Evolutionary conservation across 2,797 vertebrate genomes (phyloP).

Genomic region (Pseudocheirus occidentalis): DNA sequence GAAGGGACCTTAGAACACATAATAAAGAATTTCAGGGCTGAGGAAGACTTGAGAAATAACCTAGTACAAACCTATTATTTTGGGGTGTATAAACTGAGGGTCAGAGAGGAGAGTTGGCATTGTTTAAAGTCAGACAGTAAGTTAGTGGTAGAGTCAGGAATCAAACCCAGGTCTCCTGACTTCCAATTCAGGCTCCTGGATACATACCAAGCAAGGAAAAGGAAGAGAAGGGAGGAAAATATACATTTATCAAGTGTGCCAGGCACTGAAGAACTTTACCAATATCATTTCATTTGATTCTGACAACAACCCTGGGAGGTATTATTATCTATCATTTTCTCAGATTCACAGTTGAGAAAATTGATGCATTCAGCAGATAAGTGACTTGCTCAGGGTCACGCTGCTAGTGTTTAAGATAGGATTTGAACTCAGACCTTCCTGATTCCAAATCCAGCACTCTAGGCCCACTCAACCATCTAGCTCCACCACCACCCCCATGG

Average conservation of each 20-base stretch:
- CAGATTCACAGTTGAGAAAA: background rate
- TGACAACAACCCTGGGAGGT: background rate
- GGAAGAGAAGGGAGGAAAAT: background rate
- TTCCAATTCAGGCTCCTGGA: background rate
- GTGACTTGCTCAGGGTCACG: background rate
- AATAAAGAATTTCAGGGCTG: too few species aligned
- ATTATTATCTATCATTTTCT: background rate
- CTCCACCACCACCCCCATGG: background rate
- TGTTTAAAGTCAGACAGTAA: background rate
- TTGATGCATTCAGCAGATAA: background rate
- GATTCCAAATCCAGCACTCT: background rate
- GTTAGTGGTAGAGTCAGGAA: background rate
- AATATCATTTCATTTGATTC: background rate
- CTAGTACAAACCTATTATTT: background rate
- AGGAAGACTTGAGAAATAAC: background rate
- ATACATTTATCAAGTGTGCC: background rate
- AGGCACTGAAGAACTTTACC: background rate
- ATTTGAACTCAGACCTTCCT: background rate
- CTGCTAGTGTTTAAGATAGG: background rate
- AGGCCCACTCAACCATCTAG: background rate
- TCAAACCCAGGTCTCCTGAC: background rate
- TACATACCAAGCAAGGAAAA: background rate
- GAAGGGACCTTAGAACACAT: too few species aligned
- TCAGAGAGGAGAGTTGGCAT: background rate
- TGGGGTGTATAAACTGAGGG: background rate